Evolutionary conservation across 2,113 vertebrate species (phyloP), one percentile per base, ranked within the genome.

Genomic region (Glaucidium brasilianum): DNA sequence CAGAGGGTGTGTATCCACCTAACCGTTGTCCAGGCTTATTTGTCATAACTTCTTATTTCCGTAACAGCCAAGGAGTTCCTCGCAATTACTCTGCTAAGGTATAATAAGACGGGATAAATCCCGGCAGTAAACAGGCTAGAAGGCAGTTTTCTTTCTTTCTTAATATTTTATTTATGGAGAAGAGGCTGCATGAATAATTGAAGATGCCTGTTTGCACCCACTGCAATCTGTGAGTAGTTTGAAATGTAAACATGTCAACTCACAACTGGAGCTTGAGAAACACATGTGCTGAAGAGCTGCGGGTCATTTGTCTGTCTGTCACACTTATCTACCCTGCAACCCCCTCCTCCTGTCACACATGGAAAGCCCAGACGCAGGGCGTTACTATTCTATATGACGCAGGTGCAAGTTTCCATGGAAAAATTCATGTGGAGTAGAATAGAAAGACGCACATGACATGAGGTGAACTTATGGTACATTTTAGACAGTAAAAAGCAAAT

Each of bases 201-300:
- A 95, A 96, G 89, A 94, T 92, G 94, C 75, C 94, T 90, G 35
- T 92, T 96, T 93, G 78, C 77, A 92, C 94, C 92, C 92, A 39
- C 84, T 59, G 56, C 88, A 85, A 35, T 94, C 91, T 97, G 86
- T 58, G 96, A 97, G 82, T 93, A 81, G 91, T 96, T 97, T 95
- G 94, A 89, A 95, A 95, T 63, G 91, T 95, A 85, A 96, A 90
- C 81, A 75, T 41, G 63, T 88, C 91, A 95, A 14, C 92, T 95
- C 71, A 32, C 56, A 90, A 95, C 52, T 62, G 58, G 56, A 75
- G 64, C 72, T 82, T 30, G 67, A 94, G 83, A 92, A 73, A 87
- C 81, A 69, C 30, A 19, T 87, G 77, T 93, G 92, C 53, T 17
- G 23, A 75, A 62, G 39, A 73, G 81, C 95, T 23, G 2, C 5